Evolutionary conservation across 2,888 invertebrate species (phyloP), one percentile per base, ranked within the genome.

Genomic region (Bimastos eiseni): DNA sequence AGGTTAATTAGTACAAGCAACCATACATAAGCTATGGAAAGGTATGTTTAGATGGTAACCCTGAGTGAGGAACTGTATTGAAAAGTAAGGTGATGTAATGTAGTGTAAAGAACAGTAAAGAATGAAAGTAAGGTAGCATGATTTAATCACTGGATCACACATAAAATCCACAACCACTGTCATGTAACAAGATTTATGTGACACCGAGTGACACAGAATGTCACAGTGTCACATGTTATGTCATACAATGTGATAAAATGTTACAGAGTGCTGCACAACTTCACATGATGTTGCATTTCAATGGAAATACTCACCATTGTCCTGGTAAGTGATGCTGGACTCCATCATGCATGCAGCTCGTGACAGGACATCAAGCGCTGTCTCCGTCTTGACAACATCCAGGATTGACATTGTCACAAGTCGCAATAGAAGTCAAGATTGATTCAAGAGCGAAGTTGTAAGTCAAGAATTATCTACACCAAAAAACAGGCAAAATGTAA

Each of bases 311-410:
- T 70, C n/a, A 70, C 70, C 70, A 70, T 6, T 70, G n/a, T 70
- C 70, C n/a, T 30, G 70, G 34, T 86, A 86, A 21, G 86, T 34
- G 21, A 37, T 34, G 34, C 37, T 86, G 11, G n/a, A 34, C 89
- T 94, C 94, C 86, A 94, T 93, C 92, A 94, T 93, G 55, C 94
- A 94, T 44, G 94, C 94, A 90, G 94, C 94, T 90, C 94, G 92
- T 33, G 94, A 94, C 88, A 94, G 92, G 24, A 94, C 94, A 92
- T 94, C 94, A 86, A 94, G 93, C 24, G 94, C 93, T 36, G 93
- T 93, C 92, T 94, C 94, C 19, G 30, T 86, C 86, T 86, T 86
- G 13, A 86, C 86, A 36, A 37, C 86, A 34, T 86, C 86, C 86
- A 86, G 21, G 36, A 86, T 30, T n/a, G 70, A 70, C 70, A 70